These are phyloP conservation scores for Theonella swinhoei DNA, from an alignment of 37 sponge, comb jelly and placozoan species.

Conservation along the genomic window DNA sequence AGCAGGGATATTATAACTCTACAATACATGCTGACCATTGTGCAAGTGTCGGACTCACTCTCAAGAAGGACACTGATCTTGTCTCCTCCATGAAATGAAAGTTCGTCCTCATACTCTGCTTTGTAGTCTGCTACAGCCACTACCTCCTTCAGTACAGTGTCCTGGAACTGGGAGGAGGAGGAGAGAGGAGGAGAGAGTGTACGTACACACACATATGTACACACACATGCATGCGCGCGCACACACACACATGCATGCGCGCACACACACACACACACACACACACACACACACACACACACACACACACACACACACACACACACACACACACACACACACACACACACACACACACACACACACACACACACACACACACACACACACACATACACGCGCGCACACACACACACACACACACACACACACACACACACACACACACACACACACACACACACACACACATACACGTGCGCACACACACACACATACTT, in stretches of 20 bases:
- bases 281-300: slow-evolving; percentile 1
- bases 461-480: no score
- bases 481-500: no score
- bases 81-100: slow-evolving; percentile 77
- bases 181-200: not conserved
- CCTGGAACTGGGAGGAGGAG: not conserved
- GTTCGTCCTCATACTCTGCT: slow-evolving; percentile 68
- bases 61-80: slow-evolving; percentile 60
- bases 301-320: not conserved
- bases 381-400: no score
- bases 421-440: no score
- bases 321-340: slow-evolving; percentile 9
- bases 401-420: no score
- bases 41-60: slow-evolving; percentile 53
- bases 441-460: no score
- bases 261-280: no score
- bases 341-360: no score
- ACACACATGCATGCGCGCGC: not conserved
- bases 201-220: not conserved
- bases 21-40: not conserved
- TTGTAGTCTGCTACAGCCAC: slow-evolving; percentile 70
- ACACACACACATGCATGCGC: not conserved
- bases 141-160: slow-evolving; percentile 32
- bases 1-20: not conserved
- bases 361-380: no score